Conservation (phyloP, 2,888 invertebrate species). For the Crioceris asparagi region DNA sequence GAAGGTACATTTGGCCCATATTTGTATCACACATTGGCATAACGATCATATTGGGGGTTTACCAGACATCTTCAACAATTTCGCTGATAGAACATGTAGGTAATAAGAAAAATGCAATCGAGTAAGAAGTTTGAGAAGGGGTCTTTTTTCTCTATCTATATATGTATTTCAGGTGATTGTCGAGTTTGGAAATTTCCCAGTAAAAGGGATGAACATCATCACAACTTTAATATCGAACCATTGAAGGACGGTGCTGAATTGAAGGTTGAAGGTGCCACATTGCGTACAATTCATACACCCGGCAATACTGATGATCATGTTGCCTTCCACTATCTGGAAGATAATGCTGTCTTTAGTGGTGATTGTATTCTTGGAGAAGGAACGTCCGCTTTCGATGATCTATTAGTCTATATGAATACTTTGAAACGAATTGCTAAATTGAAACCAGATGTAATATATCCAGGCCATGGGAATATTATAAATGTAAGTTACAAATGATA, state of each 20-base stretch:
- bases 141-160: neutral
- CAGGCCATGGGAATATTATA: constrained; percentile 83
- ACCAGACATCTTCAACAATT: constrained; percentile 49
- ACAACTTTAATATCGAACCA: neutral
- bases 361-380: constrained; percentile 94
- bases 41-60: constrained; percentile 91
- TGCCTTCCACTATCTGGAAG: constrained; percentile 66
- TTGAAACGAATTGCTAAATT: constrained; percentile 63
- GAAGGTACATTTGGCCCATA: constrained; percentile 65
- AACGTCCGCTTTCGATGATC: constrained; percentile 89
- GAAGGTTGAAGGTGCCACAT: constrained; percentile 54
- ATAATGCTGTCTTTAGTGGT: constrained; percentile 81
- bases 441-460: constrained; percentile 72
- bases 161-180: neutral
- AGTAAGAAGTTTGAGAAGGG: too few relatives aligned
- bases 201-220: neutral
- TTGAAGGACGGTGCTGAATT: neutral
- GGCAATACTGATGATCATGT: constrained; percentile 95
- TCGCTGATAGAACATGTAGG: constrained; percentile 29
- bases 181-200: neutral
- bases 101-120: too few relatives aligned
- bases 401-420: constrained; percentile 82
- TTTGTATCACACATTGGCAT: constrained; percentile 95
- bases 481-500: too few relatives aligned
- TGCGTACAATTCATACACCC: constrained; percentile 51